Conservation (phyloP, 1,140 invertebrate species). For the Sycophila sp. region DNA sequence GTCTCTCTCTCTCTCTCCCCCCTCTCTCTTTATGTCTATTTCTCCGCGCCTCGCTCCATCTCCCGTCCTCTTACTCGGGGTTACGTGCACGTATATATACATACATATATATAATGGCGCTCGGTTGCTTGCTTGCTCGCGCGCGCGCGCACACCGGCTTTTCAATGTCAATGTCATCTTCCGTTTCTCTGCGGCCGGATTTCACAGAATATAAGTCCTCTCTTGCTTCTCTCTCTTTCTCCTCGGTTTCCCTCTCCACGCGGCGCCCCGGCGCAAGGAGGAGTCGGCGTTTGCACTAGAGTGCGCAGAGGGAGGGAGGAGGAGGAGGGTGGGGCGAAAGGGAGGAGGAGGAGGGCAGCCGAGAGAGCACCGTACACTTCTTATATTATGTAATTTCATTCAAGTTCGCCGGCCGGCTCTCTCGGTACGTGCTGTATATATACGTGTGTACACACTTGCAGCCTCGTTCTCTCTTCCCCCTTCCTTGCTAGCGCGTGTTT, state of each 20-base stretch:
- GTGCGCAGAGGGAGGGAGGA: background rate
- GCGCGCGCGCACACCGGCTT: constrained; percentile 19
- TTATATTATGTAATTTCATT: constrained; percentile 51
- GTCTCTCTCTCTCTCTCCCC: background rate
- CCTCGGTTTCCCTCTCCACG: background rate
- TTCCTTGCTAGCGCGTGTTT: background rate
- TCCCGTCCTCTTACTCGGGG: too few relatives aligned
- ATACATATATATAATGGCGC: background rate
- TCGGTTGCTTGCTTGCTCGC: background rate
- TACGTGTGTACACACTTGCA: background rate
- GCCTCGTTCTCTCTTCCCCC: background rate
- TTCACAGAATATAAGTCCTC: constrained; percentile 23
- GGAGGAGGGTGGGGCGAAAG: background rate
- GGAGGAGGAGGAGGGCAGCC: background rate
- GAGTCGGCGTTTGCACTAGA: background rate
- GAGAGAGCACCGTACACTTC: background rate
- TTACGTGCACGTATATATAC: background rate
- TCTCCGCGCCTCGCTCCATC: background rate
- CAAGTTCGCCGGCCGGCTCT: constrained; percentile 34
- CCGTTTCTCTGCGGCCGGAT: constrained; percentile 18
- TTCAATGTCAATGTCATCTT: constrained; percentile 41
- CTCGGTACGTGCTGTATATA: background rate
- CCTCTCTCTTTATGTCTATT: background rate
- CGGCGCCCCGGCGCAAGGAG: background rate
- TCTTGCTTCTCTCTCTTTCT: background rate